Evolutionary conservation across 2,888 invertebrate species (phyloP).

Genomic region (Drosophila peninsularis): DNA sequence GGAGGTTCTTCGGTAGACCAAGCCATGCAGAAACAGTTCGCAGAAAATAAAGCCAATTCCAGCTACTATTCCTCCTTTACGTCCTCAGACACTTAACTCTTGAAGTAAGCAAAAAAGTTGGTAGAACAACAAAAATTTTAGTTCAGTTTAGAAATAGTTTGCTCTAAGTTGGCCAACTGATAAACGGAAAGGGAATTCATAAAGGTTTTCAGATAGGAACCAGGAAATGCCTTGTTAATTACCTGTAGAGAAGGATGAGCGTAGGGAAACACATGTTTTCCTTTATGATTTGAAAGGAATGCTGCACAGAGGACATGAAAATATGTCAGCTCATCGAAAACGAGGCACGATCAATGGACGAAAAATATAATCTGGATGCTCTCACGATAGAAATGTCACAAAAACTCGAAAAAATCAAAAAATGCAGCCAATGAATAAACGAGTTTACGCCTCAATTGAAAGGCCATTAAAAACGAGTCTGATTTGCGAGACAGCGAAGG

Average conservation of each 20-base stretch:
- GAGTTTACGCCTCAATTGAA: slow-evolving; percentile 67
- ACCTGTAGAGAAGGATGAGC: background rate
- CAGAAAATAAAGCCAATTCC: slow-evolving; percentile 7
- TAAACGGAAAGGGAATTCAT: no score
- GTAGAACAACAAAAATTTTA: background rate
- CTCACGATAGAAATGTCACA: slow-evolving; percentile 67
- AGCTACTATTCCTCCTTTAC: background rate
- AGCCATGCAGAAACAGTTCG: background rate
- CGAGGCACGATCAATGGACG: slow-evolving; percentile 23
- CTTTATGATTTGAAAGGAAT: background rate
- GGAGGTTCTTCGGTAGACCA: slow-evolving; percentile 13
- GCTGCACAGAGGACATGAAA: background rate
- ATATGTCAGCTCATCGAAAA: slow-evolving; percentile 22
- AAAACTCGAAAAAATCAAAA: background rate
- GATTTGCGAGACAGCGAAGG: slow-evolving; percentile 44
- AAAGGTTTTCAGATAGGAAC: background rate
- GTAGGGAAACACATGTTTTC: background rate
- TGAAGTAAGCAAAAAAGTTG: background rate
- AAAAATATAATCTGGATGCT: slow-evolving; percentile 36
- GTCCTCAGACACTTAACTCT: background rate
- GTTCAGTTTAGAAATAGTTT: background rate
- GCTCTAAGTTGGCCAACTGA: background rate
- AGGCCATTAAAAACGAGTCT: slow-evolving; percentile 68
- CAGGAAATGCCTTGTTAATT: background rate
- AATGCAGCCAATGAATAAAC: slow-evolving; percentile 60